Percentiles rank a stretch among this genome's conserved stretches.
Conservation (phyloP, 2,113 vertebrate species). For the Turnix velox region DNA sequence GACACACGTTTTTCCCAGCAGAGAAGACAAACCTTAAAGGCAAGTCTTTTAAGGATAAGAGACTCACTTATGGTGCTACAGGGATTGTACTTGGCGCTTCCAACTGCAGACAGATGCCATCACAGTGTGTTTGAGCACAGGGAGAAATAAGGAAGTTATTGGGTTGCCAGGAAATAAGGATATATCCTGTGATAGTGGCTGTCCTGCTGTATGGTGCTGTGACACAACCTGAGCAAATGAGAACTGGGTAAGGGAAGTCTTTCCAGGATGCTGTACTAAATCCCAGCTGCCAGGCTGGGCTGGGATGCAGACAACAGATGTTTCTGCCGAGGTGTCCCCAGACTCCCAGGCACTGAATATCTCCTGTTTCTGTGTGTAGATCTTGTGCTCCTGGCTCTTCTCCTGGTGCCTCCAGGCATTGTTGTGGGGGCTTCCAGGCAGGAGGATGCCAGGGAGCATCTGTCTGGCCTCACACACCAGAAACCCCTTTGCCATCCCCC, state of each 20-base stretch:
- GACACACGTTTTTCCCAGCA: background rate
- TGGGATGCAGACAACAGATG: background rate
- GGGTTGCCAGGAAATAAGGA: background rate
- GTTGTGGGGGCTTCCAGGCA: fast-evolving
- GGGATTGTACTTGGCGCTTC: slow-evolving; percentile 28
- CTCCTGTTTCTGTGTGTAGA: background rate
- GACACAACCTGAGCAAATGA: background rate
- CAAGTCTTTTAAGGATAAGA: slow-evolving; percentile 60
- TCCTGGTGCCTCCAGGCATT: background rate
- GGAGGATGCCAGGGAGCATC: background rate
- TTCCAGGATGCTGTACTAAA: background rate
- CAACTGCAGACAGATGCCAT: slow-evolving; percentile 25
- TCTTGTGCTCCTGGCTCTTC: background rate
- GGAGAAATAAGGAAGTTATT: background rate
- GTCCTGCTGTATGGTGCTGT: background rate
- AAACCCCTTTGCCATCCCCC: background rate
- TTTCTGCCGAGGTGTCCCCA: background rate
- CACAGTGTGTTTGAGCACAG: slow-evolving; percentile 13
- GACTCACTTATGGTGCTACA: background rate
- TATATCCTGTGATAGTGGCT: background rate
- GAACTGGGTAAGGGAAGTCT: background rate
- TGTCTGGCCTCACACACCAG: fast-evolving
- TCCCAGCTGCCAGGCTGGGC: background rate
- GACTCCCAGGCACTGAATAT: background rate
- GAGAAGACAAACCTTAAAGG: background rate